Evolutionary conservation across 2,888 invertebrate genomes (phyloP).

Genomic region (Morpho helenor): DNA sequence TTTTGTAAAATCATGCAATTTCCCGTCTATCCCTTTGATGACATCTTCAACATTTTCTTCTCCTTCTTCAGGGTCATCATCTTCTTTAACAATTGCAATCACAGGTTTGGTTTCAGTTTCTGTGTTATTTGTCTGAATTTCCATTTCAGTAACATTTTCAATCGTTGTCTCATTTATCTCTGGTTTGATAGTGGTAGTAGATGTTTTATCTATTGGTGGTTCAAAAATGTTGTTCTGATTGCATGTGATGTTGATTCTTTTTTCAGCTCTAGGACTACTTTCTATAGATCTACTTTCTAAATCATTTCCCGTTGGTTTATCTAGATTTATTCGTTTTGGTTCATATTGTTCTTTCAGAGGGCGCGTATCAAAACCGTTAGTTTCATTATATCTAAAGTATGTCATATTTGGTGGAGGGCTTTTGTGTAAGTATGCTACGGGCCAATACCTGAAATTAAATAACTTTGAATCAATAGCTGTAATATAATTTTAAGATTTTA

Average conservation of each 20-base stretch:
- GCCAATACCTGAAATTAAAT: slow-evolving; percentile 80
- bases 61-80: slow-evolving; percentile 57
- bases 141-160: slow-evolving; percentile 27
- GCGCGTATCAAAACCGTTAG: slow-evolving; percentile 28
- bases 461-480: too few species aligned
- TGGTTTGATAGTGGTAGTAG: slow-evolving; percentile 29
- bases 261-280: slow-evolving; percentile 42
- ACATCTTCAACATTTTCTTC: slow-evolving; percentile 56
- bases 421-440: slow-evolving; percentile 89
- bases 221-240: slow-evolving; percentile 36
- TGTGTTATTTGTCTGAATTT: slow-evolving; percentile 35
- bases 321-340: slow-evolving; percentile 9
- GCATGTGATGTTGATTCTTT: slow-evolving; percentile 49
- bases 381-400: slow-evolving; percentile 67
- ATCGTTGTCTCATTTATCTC: slow-evolving; percentile 25
- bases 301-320: slow-evolving; percentile 20
- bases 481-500: too few species aligned
- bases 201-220: slow-evolving; percentile 30
- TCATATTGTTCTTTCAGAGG: slow-evolving; percentile 13
- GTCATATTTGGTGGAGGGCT: slow-evolving; percentile 88
- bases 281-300: slow-evolving; percentile 31
- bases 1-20: slow-evolving; percentile 60
- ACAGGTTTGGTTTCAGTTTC: slow-evolving; percentile 38
- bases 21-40: slow-evolving; percentile 64
- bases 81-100: slow-evolving; percentile 38